These are phyloP conservation scores for Orthonevra nobilis DNA, from an alignment of 2,888 invertebrate species.

Conservation along the genomic window DNA sequence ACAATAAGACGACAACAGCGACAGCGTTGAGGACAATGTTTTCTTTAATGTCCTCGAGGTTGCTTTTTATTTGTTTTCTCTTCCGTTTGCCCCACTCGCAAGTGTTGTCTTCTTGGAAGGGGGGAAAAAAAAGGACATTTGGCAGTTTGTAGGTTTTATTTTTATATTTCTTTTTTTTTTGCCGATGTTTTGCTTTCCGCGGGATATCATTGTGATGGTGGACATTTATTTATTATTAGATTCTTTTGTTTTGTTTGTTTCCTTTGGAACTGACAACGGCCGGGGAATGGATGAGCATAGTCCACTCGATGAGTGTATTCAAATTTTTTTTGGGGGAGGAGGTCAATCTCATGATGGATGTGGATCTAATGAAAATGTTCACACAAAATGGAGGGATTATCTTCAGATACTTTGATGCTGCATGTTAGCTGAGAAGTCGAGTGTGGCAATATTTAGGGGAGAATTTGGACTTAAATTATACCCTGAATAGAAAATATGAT, in stretches of 20 bases:
- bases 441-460: background rate
- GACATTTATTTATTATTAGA: constrained; percentile 48
- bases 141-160: constrained; percentile 32
- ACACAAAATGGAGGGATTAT: background rate
- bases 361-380: constrained; percentile 11
- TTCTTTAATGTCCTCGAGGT: constrained; percentile 55
- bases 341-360: background rate
- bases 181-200: constrained; percentile 52
- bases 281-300: background rate
- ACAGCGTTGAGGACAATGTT: constrained; percentile 58
- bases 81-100: constrained; percentile 13
- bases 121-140: constrained; percentile 42
- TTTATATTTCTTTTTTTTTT: background rate
- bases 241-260: constrained; percentile 16
- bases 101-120: constrained; percentile 4
- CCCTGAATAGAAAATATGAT: no score
- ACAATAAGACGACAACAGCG: constrained; percentile 54
- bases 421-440: background rate
- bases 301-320: background rate
- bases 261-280: background rate
- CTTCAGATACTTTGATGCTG: background rate
- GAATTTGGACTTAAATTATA: no score
- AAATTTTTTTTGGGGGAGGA: background rate
- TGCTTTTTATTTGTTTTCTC: constrained; percentile 8
- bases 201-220: constrained; percentile 40